Evolutionary conservation across 2,113 vertebrate species (phyloP).

Genomic region (Porphyrio hochstetteri): DNA sequence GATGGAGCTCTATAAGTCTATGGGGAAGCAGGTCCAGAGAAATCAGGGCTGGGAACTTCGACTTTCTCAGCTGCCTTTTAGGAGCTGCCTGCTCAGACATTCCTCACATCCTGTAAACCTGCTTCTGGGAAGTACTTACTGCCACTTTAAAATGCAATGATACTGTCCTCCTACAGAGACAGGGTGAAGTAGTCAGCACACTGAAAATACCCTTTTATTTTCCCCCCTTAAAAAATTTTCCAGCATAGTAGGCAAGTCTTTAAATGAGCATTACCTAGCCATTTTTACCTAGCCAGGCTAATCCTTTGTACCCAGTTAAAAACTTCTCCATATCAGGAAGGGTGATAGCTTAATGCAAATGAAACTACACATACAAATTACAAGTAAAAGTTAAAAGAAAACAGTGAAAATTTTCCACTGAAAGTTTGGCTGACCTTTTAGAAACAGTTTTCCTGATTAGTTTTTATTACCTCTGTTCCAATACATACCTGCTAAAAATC

Average conservation of each 20-base stretch:
- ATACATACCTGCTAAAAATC: not conserved
- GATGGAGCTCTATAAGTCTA: not conserved
- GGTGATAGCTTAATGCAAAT: not conserved
- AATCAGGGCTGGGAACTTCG: not conserved
- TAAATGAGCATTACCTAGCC: not conserved
- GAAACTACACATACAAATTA: not conserved
- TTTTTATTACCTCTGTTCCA: not conserved
- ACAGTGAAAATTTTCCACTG: not conserved
- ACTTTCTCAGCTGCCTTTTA: not conserved
- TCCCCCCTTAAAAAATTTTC: not conserved
- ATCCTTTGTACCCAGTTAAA: not conserved
- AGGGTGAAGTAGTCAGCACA: not conserved
- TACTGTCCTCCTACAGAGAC: not conserved
- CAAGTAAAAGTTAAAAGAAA: not conserved
- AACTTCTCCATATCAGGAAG: not conserved
- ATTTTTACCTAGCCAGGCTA: not conserved
- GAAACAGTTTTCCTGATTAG: not conserved
- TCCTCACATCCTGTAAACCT: accelerated
- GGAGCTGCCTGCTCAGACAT: not conserved
- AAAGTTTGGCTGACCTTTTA: not conserved
- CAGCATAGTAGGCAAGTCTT: not conserved
- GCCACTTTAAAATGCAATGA: accelerated
- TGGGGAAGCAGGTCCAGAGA: not conserved
- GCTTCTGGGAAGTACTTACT: not conserved
- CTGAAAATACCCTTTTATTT: not conserved